A percentile compares a stretch with the other conserved stretches of the same genome.
Evolutionary conservation across 2,797 vertebrate species (phyloP).

Genomic region (Trachurus trachurus): DNA sequence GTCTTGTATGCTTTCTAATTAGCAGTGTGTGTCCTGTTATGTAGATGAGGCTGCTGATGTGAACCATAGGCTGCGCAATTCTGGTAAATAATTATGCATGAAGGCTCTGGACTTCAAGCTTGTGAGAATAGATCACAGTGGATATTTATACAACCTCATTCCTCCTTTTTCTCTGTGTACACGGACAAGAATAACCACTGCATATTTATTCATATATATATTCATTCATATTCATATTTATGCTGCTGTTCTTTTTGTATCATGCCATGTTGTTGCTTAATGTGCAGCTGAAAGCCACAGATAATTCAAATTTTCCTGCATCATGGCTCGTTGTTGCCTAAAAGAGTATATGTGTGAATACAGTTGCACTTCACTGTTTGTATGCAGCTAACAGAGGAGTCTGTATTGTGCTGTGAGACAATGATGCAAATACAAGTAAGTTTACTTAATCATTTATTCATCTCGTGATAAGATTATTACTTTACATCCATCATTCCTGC

Average conservation of each 20-base stretch:
- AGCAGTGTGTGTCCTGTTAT: constrained; percentile 28
- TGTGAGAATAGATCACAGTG: neutral
- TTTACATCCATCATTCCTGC: neutral
- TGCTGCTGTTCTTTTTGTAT: neutral
- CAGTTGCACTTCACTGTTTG: too few relatives aligned
- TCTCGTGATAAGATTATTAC: too few relatives aligned
- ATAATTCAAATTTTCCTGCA: neutral
- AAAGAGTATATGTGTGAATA: too few relatives aligned
- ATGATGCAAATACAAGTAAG: too few relatives aligned
- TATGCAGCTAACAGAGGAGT: too few relatives aligned
- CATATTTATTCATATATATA: neutral
- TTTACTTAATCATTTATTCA: too few relatives aligned
- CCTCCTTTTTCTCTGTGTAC: neutral
- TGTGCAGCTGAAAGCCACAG: neutral
- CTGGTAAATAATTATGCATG: neutral
- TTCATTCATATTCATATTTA: too few relatives aligned
- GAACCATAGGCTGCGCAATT: neutral
- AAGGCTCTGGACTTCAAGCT: neutral
- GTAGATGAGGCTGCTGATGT: constrained; percentile 3
- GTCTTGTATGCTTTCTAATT: constrained; percentile 28
- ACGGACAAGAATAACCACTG: neutral
- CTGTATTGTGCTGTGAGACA: neutral
- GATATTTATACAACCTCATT: neutral
- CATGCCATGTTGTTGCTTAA: too few relatives aligned
- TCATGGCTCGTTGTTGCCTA: too few relatives aligned